Percentiles rank a stretch among this genome's conserved stretches.
Evolutionary conservation across 2,113 vertebrate species (phyloP).

Genomic region (Albula glossodonta): DNA sequence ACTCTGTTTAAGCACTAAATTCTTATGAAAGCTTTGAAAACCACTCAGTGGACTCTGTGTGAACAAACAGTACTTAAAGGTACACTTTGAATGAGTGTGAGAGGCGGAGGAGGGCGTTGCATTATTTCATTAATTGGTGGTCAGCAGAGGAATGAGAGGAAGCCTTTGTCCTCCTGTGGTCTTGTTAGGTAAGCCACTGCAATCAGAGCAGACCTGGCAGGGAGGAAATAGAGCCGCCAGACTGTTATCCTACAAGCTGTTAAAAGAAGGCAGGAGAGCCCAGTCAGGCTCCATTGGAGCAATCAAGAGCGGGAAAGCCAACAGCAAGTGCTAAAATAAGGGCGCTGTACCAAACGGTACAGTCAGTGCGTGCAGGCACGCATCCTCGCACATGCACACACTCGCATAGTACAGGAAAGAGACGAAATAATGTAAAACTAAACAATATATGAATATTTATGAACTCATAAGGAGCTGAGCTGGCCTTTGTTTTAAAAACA

Average conservation of each 20-base stretch:
- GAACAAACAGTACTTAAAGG: not conserved
- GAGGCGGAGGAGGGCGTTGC: not conserved
- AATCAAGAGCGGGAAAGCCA: not conserved
- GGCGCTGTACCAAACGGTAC: no score
- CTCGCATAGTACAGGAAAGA: not conserved
- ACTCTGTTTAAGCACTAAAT: no score
- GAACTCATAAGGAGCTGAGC: no score
- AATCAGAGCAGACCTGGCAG: not conserved
- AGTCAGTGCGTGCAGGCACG: not conserved
- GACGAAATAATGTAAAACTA: no score
- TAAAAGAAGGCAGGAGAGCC: not conserved
- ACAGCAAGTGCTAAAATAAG: not conserved
- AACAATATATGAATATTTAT: no score
- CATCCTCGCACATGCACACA: constrained; percentile 4
- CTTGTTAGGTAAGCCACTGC: not conserved
- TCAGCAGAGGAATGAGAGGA: not conserved
- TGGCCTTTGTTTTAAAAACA: no score
- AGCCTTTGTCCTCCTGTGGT: not conserved
- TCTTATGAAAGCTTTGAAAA: no score
- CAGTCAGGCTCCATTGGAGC: not conserved
- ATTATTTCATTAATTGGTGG: not conserved
- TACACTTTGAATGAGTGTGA: not conserved
- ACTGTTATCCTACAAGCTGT: no score
- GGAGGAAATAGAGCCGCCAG: not conserved
- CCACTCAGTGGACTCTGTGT: no score